phyloP scores from a whole-genome alignment of 2,888 invertebrate species.

The Limnephilus auricula region DNA sequence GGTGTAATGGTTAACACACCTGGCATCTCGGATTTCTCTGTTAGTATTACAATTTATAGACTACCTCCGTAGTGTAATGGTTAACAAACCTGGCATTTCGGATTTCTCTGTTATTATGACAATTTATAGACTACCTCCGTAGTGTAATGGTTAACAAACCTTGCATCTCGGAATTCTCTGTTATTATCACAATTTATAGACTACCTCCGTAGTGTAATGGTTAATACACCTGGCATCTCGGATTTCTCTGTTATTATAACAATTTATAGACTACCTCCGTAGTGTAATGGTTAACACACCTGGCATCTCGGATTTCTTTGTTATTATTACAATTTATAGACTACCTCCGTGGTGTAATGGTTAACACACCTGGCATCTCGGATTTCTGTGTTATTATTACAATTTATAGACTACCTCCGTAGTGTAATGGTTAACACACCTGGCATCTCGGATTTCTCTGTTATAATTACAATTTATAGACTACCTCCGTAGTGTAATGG shows the following conservation, averaged over 20 bases:
- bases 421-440: not conserved
- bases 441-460: not conserved
- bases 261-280: not conserved
- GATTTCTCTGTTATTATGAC: too few relatives aligned
- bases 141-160: not conserved
- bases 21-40: not conserved
- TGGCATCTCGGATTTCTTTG: not conserved
- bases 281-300: not conserved
- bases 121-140: not conserved
- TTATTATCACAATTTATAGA: too few relatives aligned
- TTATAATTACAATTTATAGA: too few relatives aligned
- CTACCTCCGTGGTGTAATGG: not conserved
- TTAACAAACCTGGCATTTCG: not conserved
- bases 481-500: not conserved
- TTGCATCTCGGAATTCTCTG: not conserved
- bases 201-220: not conserved
- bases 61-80: not conserved
- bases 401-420: not conserved
- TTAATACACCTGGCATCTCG: not conserved
- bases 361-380: not conserved
- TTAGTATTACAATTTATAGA: too few relatives aligned
- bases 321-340: too few relatives aligned
- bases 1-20: not conserved
- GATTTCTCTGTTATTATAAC: too few relatives aligned
- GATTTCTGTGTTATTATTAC: too few relatives aligned